Percentiles rank a stretch among this genome's conserved stretches.
Conservation (phyloP, 2,797 vertebrate species). For the Hippoglossus hippoglossus region DNA sequence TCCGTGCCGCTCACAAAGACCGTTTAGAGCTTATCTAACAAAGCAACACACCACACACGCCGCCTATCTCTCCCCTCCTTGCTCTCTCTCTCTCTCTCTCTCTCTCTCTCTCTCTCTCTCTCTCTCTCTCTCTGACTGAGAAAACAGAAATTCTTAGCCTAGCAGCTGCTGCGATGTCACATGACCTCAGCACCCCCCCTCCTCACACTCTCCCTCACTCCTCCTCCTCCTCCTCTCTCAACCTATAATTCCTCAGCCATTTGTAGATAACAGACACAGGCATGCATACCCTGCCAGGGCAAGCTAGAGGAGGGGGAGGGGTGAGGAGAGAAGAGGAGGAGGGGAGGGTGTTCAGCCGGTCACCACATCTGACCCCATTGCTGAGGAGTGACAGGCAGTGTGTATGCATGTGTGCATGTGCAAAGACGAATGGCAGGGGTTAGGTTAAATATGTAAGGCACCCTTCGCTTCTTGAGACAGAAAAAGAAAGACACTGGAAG, state of each 20-base stretch:
- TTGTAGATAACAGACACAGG: constrained; percentile 83
- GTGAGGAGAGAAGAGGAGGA: constrained; percentile 33
- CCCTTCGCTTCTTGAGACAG: constrained; percentile 32
- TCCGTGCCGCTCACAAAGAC: constrained; percentile 74
- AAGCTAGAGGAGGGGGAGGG: constrained; percentile 52
- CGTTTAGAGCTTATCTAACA: constrained; percentile 86
- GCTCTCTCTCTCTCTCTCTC: constrained; percentile 54
- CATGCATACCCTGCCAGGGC: constrained; percentile 80
- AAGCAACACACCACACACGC: constrained; percentile 85
- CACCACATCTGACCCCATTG: constrained; percentile 81
- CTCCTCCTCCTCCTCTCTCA: constrained; percentile 70
- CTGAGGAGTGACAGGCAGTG: constrained; percentile 50
- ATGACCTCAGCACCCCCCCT: constrained; percentile 54
- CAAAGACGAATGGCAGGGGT: constrained; percentile 17
- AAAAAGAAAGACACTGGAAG: constrained; percentile 40
- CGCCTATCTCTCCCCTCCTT: constrained; percentile 75
- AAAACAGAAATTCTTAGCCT: constrained; percentile 86
- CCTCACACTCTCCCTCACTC: constrained; percentile 24
- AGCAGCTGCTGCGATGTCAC: constrained; percentile 86
- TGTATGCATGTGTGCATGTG: constrained; percentile 28
- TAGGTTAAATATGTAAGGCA: constrained; percentile 52
- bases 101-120: constrained; percentile 64
- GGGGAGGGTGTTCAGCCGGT: constrained; percentile 68
- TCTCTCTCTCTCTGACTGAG: constrained; percentile 71
- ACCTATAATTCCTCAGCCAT: constrained; percentile 85